Evolutionary conservation across 2,113 vertebrate genomes (phyloP), one percentile per base, ranked within the genome.

Genomic region (Ageneiosus marmoratus): DNA sequence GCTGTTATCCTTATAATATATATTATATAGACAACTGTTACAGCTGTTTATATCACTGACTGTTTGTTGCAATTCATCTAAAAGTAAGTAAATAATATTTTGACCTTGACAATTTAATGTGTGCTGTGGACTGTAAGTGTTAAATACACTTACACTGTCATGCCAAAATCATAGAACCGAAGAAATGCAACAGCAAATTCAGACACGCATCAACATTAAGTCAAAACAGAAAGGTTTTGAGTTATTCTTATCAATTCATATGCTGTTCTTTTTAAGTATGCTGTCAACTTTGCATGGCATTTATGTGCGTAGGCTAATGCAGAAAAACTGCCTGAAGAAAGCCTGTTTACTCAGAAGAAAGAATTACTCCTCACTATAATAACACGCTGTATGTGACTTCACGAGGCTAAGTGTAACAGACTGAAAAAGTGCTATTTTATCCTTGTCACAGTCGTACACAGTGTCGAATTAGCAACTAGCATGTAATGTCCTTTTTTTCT

Each of bases 41-140:
- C 81, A 50, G 8, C 44, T 20, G 76, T 67, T 83, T 86, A 74
- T 67, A 86, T 82, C 79, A 79, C 80, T 51, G 60, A 12, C 74
- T 82, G 41, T 27, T 58, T 24, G 16, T 44, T 65, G 46, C 11
- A 65, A 46, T 79, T 55, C n/a, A 73, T 34, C n/a, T n/a, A n/a
- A 67, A 34, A 78, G 22, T 58, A 13, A 80, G n/a, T 6, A 53
- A 41, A 15, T 78, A 41, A 55, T 51, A 55, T 41, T 67, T 22
- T 80, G 50, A 51, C 22, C 75, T 72, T 34, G 8, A 27, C 37
- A 4, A 24, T 51, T 79, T 48, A 34, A 27, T 22, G 53, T 12
- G 50, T 76, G 15, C 8, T 3, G 48, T 29, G n/a, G 72, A 5
- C 2, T 8, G 1, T 27, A 76, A 32, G 74, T 72, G 24, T n/a